These are phyloP conservation scores for Pogonus chalceus DNA, from an alignment of 1,140 invertebrate species.

Conservation along the genomic window DNA sequence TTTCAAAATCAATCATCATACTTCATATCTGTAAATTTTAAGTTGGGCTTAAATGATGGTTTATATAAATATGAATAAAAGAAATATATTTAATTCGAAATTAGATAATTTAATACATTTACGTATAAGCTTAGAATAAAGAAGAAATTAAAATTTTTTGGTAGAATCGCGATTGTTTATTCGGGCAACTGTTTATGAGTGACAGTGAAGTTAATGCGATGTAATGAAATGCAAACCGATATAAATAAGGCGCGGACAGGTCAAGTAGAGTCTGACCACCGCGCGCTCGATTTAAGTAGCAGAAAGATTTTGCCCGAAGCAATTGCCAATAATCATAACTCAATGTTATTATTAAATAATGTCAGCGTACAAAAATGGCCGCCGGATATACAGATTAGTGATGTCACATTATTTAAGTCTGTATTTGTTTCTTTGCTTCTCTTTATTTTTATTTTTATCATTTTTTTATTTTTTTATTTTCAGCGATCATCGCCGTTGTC, in stretches of 20 bases:
- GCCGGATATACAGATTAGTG: background rate
- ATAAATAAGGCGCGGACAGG: background rate
- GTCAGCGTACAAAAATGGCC: background rate
- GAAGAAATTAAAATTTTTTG: no score
- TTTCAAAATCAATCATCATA: no score
- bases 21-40: no score
- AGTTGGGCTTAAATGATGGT: no score
- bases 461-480: no score
- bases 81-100: no score
- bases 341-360: conserved; percentile 3
- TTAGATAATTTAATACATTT: no score
- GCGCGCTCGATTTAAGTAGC: background rate
- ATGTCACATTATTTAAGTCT: background rate
- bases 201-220: background rate
- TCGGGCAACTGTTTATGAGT: background rate
- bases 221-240: conserved; percentile 6
- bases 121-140: background rate
- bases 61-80: no score
- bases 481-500: no score
- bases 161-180: no score
- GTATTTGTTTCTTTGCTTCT: background rate
- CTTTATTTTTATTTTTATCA: no score
- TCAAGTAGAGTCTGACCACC: background rate
- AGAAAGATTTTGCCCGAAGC: background rate
- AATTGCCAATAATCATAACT: background rate